Evolutionary conservation across 2,797 vertebrate genomes (phyloP), one percentile per base, ranked within the genome.

Genomic region (Mionectes olivaceus): DNA sequence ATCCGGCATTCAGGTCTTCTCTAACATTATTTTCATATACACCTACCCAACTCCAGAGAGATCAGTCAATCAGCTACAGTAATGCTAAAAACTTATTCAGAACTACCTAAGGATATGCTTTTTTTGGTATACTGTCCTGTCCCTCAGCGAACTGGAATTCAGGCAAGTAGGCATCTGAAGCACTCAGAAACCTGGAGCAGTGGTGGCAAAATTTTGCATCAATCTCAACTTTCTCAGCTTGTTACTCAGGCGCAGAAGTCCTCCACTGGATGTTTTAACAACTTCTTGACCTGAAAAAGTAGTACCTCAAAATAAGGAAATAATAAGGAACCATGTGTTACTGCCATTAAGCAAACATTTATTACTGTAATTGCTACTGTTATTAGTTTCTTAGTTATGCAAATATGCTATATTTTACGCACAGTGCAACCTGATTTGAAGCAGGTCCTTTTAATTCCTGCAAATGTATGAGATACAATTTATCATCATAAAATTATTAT

Each of bases 281-380:
- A 43, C 6, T 60, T 32, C 4, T 75, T 78, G 18, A 28, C 11
- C 19, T 87, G 39, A 25, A 60, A 75, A 93, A 83, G 2, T 30
- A 22, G 5, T 1, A 0, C 64, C 2, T 80, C 52, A 83, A 52
- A 74, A 55, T 16, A 10, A 87, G 6, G 12, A 21, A 2, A 0
- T 39, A 46, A n/a, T 11, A 3, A 70, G 23, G 35, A 90, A 68
- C 53, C 6, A 7, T 56, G 55, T 78, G 24, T 59, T 64, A 46
- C 14, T 57, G 13, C 22, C 13, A n/a, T 11, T 69, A 49, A 55
- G 19, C 7, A 83, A 85, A 65, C 3, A 33, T 24, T 71, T 37
- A 57, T 73, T 67, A 32, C 8, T 83, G 9, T 47, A 23, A 61
- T 60, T 82, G 8, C 5, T 49, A 35, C 33, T 47, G 5, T 2